These are phyloP conservation scores for Armadillidium nasatum DNA, from an alignment of 1,140 invertebrate genomes.

Conservation along the genomic window DNA sequence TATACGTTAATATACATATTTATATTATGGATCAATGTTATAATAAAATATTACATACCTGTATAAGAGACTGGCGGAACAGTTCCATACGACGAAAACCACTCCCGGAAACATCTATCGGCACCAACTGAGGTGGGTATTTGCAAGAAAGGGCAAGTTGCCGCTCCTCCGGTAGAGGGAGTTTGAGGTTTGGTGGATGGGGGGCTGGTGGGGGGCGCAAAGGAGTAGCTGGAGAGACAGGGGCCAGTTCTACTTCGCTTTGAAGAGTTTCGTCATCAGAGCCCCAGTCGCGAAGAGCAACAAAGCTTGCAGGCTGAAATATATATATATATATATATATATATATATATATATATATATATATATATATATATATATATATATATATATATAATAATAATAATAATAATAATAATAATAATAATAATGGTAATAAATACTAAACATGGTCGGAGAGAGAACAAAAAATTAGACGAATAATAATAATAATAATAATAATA, in stretches of 20 bases:
- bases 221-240: slow-evolving; percentile 39
- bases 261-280: slow-evolving; percentile 69
- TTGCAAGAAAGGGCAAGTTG: slow-evolving; percentile 51
- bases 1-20: too few species aligned
- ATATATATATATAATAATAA: too few species aligned
- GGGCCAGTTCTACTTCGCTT: slow-evolving; percentile 63
- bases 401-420: too few species aligned
- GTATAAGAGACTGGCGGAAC: slow-evolving; percentile 70
- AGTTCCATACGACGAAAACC: slow-evolving; percentile 80
- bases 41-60: slow-evolving; percentile 50
- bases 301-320: slow-evolving; percentile 69
- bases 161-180: slow-evolving; percentile 63
- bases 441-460: too few species aligned
- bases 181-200: slow-evolving; percentile 48
- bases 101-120: slow-evolving; percentile 77
- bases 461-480: too few species aligned
- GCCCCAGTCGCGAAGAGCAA: slow-evolving; percentile 74
- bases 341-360: slow-evolving; percentile 12
- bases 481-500: too few species aligned
- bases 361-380: not conserved
- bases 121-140: slow-evolving; percentile 78
- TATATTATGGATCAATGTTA: too few species aligned
- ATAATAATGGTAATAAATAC: too few species aligned
- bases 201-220: slow-evolving; percentile 44
- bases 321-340: slow-evolving; percentile 9